Evolutionary conservation across 1,140 invertebrate genomes (phyloP), one percentile per base, ranked within the genome.

Genomic region (Sinella curviseta): DNA sequence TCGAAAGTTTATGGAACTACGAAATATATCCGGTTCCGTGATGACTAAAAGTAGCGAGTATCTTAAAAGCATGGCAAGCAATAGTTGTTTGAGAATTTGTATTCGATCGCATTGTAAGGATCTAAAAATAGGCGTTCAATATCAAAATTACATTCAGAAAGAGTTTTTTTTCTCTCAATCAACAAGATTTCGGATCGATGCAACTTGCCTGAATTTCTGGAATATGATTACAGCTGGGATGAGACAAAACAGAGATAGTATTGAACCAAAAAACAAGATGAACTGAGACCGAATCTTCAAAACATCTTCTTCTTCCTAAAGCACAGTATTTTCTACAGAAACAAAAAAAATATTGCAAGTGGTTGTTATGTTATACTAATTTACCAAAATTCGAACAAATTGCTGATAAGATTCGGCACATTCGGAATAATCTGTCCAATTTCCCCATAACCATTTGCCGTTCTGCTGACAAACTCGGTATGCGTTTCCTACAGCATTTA

Each of bases 31-130:
- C 0, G 86, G 84, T 26, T 85, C 81, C 0, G 85, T 82, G 24
- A 89, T 86, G 26, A 88, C 78, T 0, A 89, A 84, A 82, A 89
- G 86, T 24, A 87, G 73, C 4, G 88, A 74, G 70, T 86, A 88
- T 35, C 86, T 84, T 1, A 89, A 78, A 17, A 88, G 85, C 33
- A 90, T 86, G 0, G 89, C 86, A 16, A 87, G 82, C 57, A 89
- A 88, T 16, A 90, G 83, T 77, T 90, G 88, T 82, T 86, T 86
- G 76, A 89, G 89, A 8, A 90, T 88, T 24, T 85, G 85, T 76
- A 89, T 86, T 20, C 89, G 85, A 24, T 88, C 85, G 80, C 88
- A 89, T 36, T 87, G 85, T 1, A 90, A 84, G 82, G 86, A 88
- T 83, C 89, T 90, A n/a, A n/a, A 84, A 34, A 84, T 48, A 8